phyloP scores from a whole-genome alignment of 2,797 vertebrate genomes.

The Tragopan temminckii region DNA sequence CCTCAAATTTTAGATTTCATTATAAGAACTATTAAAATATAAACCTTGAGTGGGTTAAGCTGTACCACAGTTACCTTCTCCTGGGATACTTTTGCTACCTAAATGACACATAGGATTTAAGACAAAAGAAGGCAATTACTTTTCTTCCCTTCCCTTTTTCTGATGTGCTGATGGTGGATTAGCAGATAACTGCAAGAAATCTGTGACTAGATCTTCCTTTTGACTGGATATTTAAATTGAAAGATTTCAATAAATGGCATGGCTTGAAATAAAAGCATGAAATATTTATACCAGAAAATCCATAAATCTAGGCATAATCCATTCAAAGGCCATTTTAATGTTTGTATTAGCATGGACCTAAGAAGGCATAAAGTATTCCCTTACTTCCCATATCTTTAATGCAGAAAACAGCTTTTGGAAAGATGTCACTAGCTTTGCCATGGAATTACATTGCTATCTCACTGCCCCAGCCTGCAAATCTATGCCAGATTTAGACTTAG shows the following conservation, averaged over 20 bases:
- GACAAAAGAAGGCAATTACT: background rate
- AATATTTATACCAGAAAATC: constrained; percentile 20
- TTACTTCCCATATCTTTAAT: background rate
- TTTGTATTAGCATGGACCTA: background rate
- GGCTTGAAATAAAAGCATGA: constrained; percentile 16
- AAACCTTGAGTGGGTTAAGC: background rate
- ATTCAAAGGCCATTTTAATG: background rate
- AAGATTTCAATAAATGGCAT: background rate
- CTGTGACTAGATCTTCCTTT: background rate
- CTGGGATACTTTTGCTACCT: background rate
- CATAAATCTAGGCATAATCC: background rate
- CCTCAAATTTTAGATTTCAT: background rate
- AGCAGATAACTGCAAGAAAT: background rate
- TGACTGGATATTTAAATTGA: background rate
- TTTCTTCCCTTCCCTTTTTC: background rate
- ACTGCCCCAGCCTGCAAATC: constrained; percentile 12
- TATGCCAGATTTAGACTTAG: background rate
- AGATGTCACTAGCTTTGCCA: background rate
- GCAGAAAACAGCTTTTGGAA: constrained; percentile 7
- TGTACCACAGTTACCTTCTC: background rate
- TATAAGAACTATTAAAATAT: background rate
- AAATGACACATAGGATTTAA: background rate
- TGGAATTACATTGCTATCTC: constrained; percentile 8
- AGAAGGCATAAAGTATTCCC: background rate
- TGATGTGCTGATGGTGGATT: background rate